Evolutionary conservation across 2,113 vertebrate species (phyloP).

Genomic region (Sporophila hypoxantha): DNA sequence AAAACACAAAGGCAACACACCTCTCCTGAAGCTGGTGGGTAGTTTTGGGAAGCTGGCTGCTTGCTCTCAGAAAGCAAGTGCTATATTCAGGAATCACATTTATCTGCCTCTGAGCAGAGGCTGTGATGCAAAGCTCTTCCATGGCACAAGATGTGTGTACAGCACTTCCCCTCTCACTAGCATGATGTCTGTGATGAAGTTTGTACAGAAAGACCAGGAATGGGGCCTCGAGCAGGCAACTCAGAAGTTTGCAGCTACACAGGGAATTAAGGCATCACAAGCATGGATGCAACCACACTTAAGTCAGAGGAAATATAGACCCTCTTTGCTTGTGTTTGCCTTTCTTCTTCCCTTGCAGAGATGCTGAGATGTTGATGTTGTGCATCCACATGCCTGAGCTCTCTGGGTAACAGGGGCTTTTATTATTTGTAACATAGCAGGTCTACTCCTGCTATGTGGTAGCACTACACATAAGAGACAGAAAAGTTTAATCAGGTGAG

Average conservation of each 20-base stretch:
- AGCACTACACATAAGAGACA: neutral
- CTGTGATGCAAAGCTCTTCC: neutral
- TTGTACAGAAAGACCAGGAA: neutral
- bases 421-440: neutral
- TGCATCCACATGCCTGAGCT: neutral
- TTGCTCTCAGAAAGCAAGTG: accelerated
- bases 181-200: neutral
- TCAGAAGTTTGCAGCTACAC: neutral
- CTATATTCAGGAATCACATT: neutral
- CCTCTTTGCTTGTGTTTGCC: neutral
- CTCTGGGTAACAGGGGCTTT: neutral
- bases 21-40: neutral
- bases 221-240: neutral
- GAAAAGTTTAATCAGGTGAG: neutral
- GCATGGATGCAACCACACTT: neutral
- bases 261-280: neutral
- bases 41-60: neutral
- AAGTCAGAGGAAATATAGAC: neutral
- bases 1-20: neutral
- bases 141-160: accelerated
- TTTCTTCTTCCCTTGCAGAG: neutral
- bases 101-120: neutral
- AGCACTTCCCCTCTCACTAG: neutral
- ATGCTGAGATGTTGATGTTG: neutral
- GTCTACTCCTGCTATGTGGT: neutral